Conservation (phyloP, 2,888 invertebrate species). For the Eupithecia subumbrata region DNA sequence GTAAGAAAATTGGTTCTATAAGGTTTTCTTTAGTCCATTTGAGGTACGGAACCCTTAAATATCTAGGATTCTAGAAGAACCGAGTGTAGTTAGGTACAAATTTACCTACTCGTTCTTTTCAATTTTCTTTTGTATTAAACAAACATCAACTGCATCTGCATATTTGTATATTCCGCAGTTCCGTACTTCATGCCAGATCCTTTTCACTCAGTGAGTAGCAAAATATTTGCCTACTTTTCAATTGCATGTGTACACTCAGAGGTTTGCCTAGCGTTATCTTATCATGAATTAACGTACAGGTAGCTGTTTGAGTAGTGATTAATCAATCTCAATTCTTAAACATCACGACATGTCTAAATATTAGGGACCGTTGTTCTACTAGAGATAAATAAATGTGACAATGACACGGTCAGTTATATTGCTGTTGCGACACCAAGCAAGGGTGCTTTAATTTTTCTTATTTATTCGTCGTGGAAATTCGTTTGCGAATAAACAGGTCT, state of each 20-base stretch:
- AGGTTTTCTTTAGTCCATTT: too few relatives aligned
- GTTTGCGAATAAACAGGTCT: too few relatives aligned
- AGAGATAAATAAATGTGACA: conserved; percentile 62
- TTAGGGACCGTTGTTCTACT: conserved; percentile 52
- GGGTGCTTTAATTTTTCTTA: too few relatives aligned
- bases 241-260: conserved; percentile 18
- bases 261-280: conserved; percentile 58
- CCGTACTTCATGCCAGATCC: background rate
- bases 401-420: conserved; percentile 62
- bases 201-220: conserved; percentile 11
- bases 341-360: conserved; percentile 70
- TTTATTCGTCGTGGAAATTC: too few relatives aligned
- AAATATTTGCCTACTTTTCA: conserved; percentile 24
- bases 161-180: background rate
- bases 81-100: too few relatives aligned
- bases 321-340: conserved; percentile 70
- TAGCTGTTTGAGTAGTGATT: conserved; percentile 70
- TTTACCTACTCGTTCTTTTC: too few relatives aligned
- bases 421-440: conserved; percentile 22
- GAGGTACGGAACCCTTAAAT: too few relatives aligned
- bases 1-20: too few relatives aligned
- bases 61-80: too few relatives aligned
- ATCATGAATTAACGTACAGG: conserved; percentile 65
- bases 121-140: too few relatives aligned
- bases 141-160: background rate